Base-by-base conservation (phyloP, 1,140 invertebrate species). In the Mycetomoellerius zeteki region DNA sequence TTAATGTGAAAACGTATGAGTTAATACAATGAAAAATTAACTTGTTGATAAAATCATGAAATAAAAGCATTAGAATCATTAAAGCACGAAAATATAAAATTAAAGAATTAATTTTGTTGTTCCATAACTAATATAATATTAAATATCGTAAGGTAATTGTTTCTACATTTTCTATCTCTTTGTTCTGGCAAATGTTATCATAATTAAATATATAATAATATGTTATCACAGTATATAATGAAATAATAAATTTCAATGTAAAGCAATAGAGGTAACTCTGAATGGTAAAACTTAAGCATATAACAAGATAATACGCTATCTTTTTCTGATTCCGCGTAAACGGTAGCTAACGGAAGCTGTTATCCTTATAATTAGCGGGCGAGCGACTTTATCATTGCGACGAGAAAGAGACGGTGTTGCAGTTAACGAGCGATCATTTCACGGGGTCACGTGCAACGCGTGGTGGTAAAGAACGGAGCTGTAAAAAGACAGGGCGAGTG, bases 381-480 rank as follows among this genome's bases (percentile, higher is more conserved):
- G 65, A 50, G 37, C 33, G 78, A 84, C 72, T 60, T 77, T 88
- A 89, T 89, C 88, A 72, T n/a, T 24, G 24, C 43, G 43, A 50
- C 43, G 52, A 24, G 56, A 86, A 88, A 87, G 88, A 88, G 86
- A 77, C 52, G 62, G 58, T 73, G 69, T 76, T 50, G 60, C 69
- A 92, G 88, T 86, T 93, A 93, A 93, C 91, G 91, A 93, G 89
- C 89, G 89, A 90, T 91, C 90, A 86, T 93, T 93, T 92, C 76
- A 64, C 72, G 69, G 27, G 84, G 87, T 89, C 82, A 86, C 88
- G 86, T 78, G 86, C 47, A 72, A 65, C 47, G 52, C 30, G 60
- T 64, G 62, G n/a, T 24, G 65, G 16, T 47, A 54, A 75, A 50
- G 33, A 56, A 47, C 30, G n/a, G 6, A 33, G 60, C 60, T 37